phyloP scores from a whole-genome alignment of 2,888 invertebrate genomes.

The Cosmopolites sordidus region DNA sequence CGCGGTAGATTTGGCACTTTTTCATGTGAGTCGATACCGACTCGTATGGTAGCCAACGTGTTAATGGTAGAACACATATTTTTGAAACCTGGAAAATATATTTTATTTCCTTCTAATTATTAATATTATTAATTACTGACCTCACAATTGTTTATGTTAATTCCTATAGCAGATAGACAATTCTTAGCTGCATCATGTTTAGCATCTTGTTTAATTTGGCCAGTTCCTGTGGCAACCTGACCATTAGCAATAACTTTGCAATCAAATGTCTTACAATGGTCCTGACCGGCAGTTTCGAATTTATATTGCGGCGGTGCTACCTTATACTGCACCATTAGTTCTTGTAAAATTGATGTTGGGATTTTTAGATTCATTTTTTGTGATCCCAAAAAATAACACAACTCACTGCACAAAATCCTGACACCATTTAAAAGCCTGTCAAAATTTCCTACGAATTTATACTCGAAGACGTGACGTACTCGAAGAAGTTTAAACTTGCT shows the following conservation, averaged over 20 bases:
- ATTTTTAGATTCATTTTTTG: too few relatives aligned
- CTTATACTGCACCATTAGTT: slow-evolving; percentile 19
- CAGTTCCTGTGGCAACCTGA: slow-evolving; percentile 21
- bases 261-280: slow-evolving; percentile 15
- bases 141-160: slow-evolving; percentile 1
- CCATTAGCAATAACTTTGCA: slow-evolving; percentile 18
- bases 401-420: too few relatives aligned
- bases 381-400: too few relatives aligned
- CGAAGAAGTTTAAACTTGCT: too few relatives aligned
- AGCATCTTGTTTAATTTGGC: slow-evolving; percentile 28
- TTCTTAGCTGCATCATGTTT: slow-evolving; percentile 29
- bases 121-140: not conserved
- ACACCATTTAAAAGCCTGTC: too few relatives aligned
- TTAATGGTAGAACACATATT: not conserved
- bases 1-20: too few relatives aligned
- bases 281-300: slow-evolving; percentile 9
- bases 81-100: not conserved
- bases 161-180: not conserved
- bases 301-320: slow-evolving; percentile 18
- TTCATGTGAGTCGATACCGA: too few relatives aligned
- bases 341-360: slow-evolving; percentile 30
- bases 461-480: too few relatives aligned
- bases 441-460: too few relatives aligned
- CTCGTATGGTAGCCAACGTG: too few relatives aligned
- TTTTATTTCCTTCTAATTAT: not conserved